A percentile compares a stretch with the other conserved stretches of the same genome.
These are phyloP conservation scores for Triplophysa dalaica DNA, from an alignment of 2,113 vertebrate species.

Conservation along the genomic window DNA sequence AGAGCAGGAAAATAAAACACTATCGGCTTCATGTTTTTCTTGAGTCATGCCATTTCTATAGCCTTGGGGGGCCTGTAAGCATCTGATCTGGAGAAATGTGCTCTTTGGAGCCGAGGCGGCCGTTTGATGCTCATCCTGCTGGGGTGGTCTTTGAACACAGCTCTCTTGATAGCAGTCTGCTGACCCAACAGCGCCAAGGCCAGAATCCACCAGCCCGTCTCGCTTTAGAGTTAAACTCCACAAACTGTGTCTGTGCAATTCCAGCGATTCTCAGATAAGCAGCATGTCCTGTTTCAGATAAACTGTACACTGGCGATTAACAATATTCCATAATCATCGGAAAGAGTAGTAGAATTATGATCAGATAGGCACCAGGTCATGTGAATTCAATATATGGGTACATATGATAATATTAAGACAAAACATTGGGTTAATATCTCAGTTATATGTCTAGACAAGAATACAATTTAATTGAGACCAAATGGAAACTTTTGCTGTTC, in stretches of 20 bases:
- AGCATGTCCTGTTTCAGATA: neutral
- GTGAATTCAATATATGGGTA: too few species aligned
- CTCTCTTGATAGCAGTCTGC: constrained; percentile 49
- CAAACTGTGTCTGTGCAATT: constrained; percentile 13
- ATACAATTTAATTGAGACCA: too few species aligned
- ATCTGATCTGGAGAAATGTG: constrained; percentile 52
- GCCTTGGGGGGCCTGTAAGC: constrained; percentile 25
- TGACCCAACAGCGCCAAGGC: constrained; percentile 38
- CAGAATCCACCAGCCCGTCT: constrained; percentile 33
- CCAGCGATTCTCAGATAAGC: constrained; percentile 8
- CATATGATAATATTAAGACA: too few species aligned
- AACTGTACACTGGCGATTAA: constrained; percentile 6
- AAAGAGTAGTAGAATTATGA: neutral
- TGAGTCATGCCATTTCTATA: constrained; percentile 23
- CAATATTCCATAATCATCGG: neutral
- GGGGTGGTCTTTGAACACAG: constrained; percentile 60
- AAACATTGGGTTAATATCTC: too few species aligned
- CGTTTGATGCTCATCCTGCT: constrained; percentile 64
- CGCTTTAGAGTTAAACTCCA: constrained; percentile 34
- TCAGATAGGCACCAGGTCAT: neutral
- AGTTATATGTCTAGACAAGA: too few species aligned
- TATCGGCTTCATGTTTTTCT: constrained; percentile 10
- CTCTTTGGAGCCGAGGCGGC: constrained; percentile 51
- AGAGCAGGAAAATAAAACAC: neutral
- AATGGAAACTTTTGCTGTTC: too few species aligned